phyloP scores from a whole-genome alignment of 2,797 vertebrate genomes.

The Melanitta fusca region DNA sequence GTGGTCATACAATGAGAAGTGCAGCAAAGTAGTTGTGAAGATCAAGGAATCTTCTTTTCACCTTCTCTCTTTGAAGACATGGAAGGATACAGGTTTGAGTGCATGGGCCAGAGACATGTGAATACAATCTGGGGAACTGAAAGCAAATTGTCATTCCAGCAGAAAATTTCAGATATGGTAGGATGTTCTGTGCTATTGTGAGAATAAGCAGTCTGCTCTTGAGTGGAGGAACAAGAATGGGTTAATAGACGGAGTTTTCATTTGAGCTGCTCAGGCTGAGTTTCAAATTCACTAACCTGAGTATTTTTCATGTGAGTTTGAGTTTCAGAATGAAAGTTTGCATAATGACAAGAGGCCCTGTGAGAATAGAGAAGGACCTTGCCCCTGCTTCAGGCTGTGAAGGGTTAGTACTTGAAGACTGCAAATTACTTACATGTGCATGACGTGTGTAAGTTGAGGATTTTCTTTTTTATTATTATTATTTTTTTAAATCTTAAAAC shows the following conservation, averaged over 20 bases:
- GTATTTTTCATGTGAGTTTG: background rate
- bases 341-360: background rate
- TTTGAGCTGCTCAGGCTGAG: background rate
- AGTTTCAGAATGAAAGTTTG: conserved; percentile 38
- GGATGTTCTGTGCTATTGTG: background rate
- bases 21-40: background rate
- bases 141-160: background rate
- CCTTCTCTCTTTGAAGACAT: background rate
- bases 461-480: background rate
- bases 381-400: background rate
- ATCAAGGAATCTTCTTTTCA: background rate
- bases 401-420: background rate
- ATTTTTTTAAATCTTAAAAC: conserved; percentile 4
- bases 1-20: background rate
- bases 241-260: background rate
- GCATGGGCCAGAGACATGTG: background rate
- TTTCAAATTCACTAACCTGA: conserved; percentile 9
- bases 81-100: background rate
- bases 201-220: background rate
- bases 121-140: background rate
- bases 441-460: background rate
- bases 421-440: conserved; percentile 15
- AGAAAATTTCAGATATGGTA: background rate
- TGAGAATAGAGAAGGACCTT: background rate
- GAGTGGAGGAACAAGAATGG: background rate